Percentiles rank a stretch among this genome's conserved stretches.
Evolutionary conservation across 2,888 invertebrate species (phyloP).

Genomic region (Blastobasis adustella): DNA sequence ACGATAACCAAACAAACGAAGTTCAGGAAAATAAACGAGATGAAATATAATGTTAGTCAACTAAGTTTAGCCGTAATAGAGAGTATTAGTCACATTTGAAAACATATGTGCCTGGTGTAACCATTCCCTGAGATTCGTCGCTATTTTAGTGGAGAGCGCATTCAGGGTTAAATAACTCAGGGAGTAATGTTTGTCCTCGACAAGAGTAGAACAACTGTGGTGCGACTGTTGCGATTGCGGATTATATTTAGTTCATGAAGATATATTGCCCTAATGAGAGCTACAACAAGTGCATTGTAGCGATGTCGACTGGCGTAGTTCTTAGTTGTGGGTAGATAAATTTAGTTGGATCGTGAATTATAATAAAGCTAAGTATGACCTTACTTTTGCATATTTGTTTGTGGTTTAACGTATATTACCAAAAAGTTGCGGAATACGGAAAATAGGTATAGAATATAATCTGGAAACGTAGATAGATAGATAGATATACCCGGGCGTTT

Average conservation of each 20-base stretch:
- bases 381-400: too few relatives aligned
- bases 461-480: too few relatives aligned
- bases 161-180: conserved; percentile 71
- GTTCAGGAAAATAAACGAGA: conserved; percentile 5
- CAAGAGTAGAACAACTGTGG: conserved; percentile 22
- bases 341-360: too few relatives aligned
- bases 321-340: too few relatives aligned
- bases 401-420: too few relatives aligned
- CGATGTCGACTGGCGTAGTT: too few relatives aligned
- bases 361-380: too few relatives aligned
- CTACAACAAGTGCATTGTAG: too few relatives aligned
- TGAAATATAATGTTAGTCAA: conserved; percentile 10
- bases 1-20: too few relatives aligned
- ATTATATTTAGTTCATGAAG: conserved; percentile 44
- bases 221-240: conserved; percentile 3
- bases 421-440: too few relatives aligned
- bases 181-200: conserved; percentile 43
- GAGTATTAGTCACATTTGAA: conserved; percentile 37
- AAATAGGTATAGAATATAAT: too few relatives aligned
- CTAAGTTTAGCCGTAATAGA: conserved; percentile 32
- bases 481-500: too few relatives aligned
- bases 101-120: conserved; percentile 36
- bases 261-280: conserved; percentile 22
- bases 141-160: conserved; percentile 54
- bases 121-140: conserved; percentile 41